Evolutionary conservation across 1,140 invertebrate species (phyloP).

Genomic region (Vollenhovia emeryi): DNA sequence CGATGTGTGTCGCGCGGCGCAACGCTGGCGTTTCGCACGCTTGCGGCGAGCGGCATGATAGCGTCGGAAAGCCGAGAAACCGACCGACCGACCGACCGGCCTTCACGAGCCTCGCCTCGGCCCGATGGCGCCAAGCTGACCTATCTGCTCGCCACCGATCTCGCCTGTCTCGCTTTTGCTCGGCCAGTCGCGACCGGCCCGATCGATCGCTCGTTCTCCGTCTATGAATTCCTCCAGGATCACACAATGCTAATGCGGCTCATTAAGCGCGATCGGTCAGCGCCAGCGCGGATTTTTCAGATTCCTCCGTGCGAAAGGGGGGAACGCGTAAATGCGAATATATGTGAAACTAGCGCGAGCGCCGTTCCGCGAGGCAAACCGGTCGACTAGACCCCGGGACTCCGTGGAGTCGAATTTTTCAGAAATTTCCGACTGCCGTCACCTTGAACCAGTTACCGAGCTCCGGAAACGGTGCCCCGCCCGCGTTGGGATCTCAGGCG

Average conservation of each 20-base stretch:
- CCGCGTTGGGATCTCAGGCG: not conserved
- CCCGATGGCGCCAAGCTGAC: slow-evolving; percentile 80
- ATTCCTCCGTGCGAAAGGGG: not conserved
- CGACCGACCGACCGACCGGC: slow-evolving; percentile 67
- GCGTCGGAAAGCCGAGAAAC: slow-evolving; percentile 62
- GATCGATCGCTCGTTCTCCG: slow-evolving; percentile 2
- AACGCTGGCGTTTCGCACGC: slow-evolving; percentile 48
- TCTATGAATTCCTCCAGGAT: not conserved
- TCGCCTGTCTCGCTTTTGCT: slow-evolving; percentile 55
- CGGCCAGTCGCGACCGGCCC: slow-evolving; percentile 56
- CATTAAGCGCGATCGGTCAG: not conserved
- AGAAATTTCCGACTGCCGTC: not conserved
- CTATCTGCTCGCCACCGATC: slow-evolving; percentile 75
- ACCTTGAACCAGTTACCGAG: not conserved
- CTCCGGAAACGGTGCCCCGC: not conserved
- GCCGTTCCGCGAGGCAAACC: not conserved
- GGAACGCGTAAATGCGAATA: not conserved
- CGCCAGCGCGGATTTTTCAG: not conserved
- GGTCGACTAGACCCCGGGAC: not conserved
- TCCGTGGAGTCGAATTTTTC: not conserved
- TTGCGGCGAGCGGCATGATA: slow-evolving; percentile 29
- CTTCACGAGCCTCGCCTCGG: slow-evolving; percentile 75
- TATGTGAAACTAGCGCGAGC: not conserved
- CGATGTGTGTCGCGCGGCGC: slow-evolving; percentile 19
- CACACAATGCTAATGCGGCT: not conserved